Conservation (phyloP, 2,113 vertebrate genomes). For the Elephas maximus region DNA sequence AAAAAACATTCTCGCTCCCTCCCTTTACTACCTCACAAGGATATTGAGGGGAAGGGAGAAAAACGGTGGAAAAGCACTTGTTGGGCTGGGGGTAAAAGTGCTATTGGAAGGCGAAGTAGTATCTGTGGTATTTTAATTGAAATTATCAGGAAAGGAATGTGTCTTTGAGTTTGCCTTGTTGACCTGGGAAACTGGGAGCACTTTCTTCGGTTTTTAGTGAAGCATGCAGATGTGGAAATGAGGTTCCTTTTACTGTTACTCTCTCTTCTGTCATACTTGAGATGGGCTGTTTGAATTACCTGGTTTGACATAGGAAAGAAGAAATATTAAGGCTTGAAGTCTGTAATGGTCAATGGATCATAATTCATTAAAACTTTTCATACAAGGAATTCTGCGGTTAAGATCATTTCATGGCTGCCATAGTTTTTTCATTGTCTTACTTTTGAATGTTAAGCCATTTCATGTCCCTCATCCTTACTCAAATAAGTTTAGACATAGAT, state of each 20-base stretch:
- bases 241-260: constrained; percentile 16
- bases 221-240: constrained; percentile 64
- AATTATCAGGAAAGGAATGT: constrained; percentile 40
- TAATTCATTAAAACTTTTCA: constrained; percentile 81
- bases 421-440: constrained; percentile 58
- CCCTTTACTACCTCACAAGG: constrained; percentile 72
- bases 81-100: constrained; percentile 21
- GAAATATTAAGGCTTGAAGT: constrained; percentile 73
- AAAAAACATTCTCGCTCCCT: constrained; percentile 53
- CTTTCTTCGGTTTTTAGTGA: constrained; percentile 45
- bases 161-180: constrained; percentile 53
- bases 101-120: constrained; percentile 27
- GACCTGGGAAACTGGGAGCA: constrained; percentile 50
- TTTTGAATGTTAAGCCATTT: constrained; percentile 59
- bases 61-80: not conserved
- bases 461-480: constrained; percentile 60
- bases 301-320: constrained; percentile 76
- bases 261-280: constrained; percentile 63
- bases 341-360: constrained; percentile 74
- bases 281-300: constrained; percentile 51
- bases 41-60: constrained; percentile 60
- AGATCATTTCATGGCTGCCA: constrained; percentile 70
- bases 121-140: constrained; percentile 55
- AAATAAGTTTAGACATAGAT: constrained; percentile 13
- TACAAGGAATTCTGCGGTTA: constrained; percentile 73